Percentiles rank a stretch among this genome's conserved stretches.
Evolutionary conservation across 2,797 vertebrate species (phyloP).

Genomic region (Poeciliopsis turneri): DNA sequence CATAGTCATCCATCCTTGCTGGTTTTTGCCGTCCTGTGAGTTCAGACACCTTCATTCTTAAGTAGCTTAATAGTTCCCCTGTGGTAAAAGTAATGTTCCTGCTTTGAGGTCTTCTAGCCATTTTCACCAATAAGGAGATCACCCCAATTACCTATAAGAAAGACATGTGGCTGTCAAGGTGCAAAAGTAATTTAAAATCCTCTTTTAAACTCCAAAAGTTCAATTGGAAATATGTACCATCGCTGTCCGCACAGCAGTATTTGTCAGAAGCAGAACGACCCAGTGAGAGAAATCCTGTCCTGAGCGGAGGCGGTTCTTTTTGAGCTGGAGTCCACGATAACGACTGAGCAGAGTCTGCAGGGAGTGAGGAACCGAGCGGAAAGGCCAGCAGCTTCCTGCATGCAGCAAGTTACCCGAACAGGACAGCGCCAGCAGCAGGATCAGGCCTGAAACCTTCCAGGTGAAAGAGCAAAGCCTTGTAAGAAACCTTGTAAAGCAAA

Average conservation of each 20-base stretch:
- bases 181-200: neutral
- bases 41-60: constrained; percentile 42
- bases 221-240: constrained; percentile 64
- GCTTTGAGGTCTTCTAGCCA: constrained; percentile 59
- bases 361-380: constrained; percentile 44
- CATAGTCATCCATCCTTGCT: constrained; percentile 23
- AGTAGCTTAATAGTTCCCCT: constrained; percentile 59
- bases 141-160: constrained; percentile 64
- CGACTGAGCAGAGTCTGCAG: constrained; percentile 45
- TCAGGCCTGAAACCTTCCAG: constrained; percentile 70
- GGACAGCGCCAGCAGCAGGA: constrained; percentile 66
- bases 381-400: constrained; percentile 27
- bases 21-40: constrained; percentile 47
- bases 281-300: constrained; percentile 13
- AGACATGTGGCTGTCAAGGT: neutral
- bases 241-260: constrained; percentile 57
- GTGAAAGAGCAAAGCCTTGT: neutral
- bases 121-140: constrained; percentile 57
- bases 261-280: constrained; percentile 45
- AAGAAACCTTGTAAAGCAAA: neutral
- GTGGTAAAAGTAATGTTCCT: constrained; percentile 60
- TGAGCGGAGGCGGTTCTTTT: constrained; percentile 14
- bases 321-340: constrained; percentile 21
- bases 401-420: constrained; percentile 61
- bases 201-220: neutral